These are phyloP conservation scores for Drosophila suzukii DNA, from an alignment of 1,140 invertebrate species.

Conservation along the genomic window DNA sequence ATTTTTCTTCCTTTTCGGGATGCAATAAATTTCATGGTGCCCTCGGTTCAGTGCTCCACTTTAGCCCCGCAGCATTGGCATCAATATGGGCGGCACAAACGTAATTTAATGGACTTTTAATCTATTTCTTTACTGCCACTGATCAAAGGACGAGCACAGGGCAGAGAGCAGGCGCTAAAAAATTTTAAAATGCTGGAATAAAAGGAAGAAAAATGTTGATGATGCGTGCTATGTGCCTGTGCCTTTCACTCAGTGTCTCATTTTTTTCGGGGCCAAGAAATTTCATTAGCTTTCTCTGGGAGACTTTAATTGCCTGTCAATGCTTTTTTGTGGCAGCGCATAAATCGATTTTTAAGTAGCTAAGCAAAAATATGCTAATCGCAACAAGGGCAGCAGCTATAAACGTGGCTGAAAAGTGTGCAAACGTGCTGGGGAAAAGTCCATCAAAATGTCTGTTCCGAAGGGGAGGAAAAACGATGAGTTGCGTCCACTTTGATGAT, in stretches of 20 bases:
- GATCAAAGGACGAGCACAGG: constrained; percentile 55
- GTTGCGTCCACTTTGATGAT: constrained; percentile 35
- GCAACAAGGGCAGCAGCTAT: constrained; percentile 15
- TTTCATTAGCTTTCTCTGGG: constrained; percentile 58
- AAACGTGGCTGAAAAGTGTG: constrained; percentile 53
- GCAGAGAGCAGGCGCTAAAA: constrained; percentile 34
- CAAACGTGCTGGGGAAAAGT: constrained; percentile 40
- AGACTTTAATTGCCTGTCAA: constrained; percentile 67
- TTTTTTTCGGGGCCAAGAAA: constrained; percentile 24
- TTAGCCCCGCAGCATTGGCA: constrained; percentile 47
- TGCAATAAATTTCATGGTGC: constrained; percentile 67
- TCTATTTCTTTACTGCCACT: constrained; percentile 65
- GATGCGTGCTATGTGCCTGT: constrained; percentile 36
- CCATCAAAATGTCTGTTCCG: constrained; percentile 14
- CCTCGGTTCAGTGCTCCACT: constrained; percentile 24
- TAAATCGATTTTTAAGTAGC: constrained; percentile 62
- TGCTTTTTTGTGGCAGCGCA: constrained; percentile 55
- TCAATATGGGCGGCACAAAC: constrained; percentile 62
- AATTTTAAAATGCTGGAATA: constrained; percentile 58
- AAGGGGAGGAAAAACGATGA: background rate
- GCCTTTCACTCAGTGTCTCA: background rate
- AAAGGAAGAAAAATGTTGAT: constrained; percentile 37
- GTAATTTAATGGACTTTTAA: constrained; percentile 79
- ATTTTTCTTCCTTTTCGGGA: constrained; percentile 18
- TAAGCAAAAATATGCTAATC: constrained; percentile 56